Evolutionary conservation across 2,888 invertebrate genomes (phyloP).

Genomic region (Sphaerophoria rueppellii): DNA sequence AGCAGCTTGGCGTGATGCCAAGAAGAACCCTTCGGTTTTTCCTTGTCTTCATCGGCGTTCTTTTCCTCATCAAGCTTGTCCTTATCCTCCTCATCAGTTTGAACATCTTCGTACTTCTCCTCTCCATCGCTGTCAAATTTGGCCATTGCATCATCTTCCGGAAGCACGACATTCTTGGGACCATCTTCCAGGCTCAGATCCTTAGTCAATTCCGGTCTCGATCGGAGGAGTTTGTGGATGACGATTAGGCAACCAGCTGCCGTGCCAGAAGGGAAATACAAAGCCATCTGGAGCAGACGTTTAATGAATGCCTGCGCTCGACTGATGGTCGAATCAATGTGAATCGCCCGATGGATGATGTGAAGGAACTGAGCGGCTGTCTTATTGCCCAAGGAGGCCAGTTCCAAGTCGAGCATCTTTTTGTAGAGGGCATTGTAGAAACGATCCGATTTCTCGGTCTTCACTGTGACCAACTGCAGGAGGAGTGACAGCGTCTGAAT

Average conservation of each 20-base stretch:
- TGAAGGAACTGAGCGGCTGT: constrained; percentile 92
- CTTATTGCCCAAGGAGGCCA: constrained; percentile 84
- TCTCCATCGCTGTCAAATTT: constrained; percentile 81
- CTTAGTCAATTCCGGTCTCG: constrained; percentile 83
- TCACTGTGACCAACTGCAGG: constrained; percentile 79
- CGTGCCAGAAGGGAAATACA: constrained; percentile 89
- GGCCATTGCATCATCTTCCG: constrained; percentile 76
- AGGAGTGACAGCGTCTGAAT: constrained; percentile 83
- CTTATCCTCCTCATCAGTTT: constrained; percentile 68
- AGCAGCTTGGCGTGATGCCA: constrained; percentile 79
- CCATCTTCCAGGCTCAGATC: constrained; percentile 65
- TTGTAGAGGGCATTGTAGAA: constrained; percentile 95
- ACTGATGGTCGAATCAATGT: constrained; percentile 88
- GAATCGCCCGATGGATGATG: constrained; percentile 92
- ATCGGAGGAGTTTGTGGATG: constrained; percentile 84
- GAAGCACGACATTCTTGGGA: constrained; percentile 47
- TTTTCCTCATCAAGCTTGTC: constrained; percentile 22
- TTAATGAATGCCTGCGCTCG: constrained; percentile 94
- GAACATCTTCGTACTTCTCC: constrained; percentile 79
- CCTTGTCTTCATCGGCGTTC: constrained; percentile 76
- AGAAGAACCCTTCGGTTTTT: constrained; percentile 74
- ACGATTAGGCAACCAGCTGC: constrained; percentile 91
- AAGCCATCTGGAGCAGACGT: constrained; percentile 87
- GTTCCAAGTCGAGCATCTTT: constrained; percentile 90
- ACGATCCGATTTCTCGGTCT: constrained; percentile 80